Percentiles rank a stretch among this genome's conserved stretches.
Evolutionary conservation across 2,797 vertebrate species (phyloP).

Genomic region (Picus viridis): DNA sequence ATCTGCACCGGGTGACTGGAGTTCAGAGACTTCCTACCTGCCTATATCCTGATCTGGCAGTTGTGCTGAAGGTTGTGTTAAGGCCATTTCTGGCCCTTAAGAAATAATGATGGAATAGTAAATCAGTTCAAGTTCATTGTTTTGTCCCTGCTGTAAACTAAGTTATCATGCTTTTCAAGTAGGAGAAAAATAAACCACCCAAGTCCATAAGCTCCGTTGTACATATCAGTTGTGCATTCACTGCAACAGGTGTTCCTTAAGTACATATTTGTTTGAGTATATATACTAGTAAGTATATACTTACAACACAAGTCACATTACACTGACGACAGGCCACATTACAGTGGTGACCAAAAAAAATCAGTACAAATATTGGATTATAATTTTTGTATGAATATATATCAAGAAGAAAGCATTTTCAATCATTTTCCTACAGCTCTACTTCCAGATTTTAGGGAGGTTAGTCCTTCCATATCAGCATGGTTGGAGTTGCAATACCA

Average conservation of each 20-base stretch:
- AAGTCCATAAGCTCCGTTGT: not conserved
- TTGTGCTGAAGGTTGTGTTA: not conserved
- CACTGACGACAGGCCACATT: not conserved
- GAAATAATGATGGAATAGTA: not conserved
- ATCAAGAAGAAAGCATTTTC: not conserved
- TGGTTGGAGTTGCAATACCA: not conserved
- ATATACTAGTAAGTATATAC: not conserved
- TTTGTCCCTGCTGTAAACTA: not conserved
- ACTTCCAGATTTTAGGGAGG: not conserved
- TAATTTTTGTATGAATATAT: not conserved
- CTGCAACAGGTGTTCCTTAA: not conserved
- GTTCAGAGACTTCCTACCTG: not conserved
- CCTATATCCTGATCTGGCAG: not conserved
- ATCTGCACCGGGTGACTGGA: rapidly evolving
- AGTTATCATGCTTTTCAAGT: not conserved
- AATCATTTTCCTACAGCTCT: not conserved
- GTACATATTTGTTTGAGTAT: not conserved
- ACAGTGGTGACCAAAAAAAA: not conserved
- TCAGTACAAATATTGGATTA: not conserved
- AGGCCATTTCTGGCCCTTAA: not conserved
- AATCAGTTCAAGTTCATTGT: not conserved
- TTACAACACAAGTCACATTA: not conserved
- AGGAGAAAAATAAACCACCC: not conserved
- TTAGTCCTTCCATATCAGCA: not conserved
- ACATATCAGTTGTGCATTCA: rapidly evolving